Evolutionary conservation across 2,797 vertebrate species (phyloP).

Genomic region (Hydrolagus colliei): DNA sequence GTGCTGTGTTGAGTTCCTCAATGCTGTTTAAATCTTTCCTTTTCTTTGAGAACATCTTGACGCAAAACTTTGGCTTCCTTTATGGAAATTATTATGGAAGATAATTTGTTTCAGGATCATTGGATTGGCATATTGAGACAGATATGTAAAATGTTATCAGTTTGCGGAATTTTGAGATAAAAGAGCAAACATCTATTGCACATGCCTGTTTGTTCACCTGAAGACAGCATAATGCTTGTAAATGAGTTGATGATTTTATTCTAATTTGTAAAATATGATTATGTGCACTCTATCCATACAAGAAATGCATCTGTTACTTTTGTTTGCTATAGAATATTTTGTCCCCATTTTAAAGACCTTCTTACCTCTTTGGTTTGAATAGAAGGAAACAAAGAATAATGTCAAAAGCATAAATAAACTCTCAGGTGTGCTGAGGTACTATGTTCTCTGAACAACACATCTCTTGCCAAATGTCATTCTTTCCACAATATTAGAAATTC

Average conservation of each 20-base stretch:
- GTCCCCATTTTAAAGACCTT: background rate
- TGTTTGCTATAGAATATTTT: too few species aligned
- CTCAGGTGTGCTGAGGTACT: background rate
- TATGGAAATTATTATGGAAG: background rate
- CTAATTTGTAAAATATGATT: background rate
- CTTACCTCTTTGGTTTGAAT: background rate
- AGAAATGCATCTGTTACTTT: background rate
- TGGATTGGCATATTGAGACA: background rate
- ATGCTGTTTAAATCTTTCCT: background rate
- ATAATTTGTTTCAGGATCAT: background rate
- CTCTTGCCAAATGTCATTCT: conserved; percentile 2
- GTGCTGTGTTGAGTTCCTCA: background rate
- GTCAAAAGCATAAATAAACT: background rate
- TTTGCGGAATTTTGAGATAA: background rate
- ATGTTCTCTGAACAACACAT: background rate
- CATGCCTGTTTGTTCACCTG: background rate
- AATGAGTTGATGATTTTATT: background rate
- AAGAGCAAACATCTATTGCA: background rate
- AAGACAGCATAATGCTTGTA: background rate
- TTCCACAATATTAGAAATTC: background rate
- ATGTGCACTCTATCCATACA: background rate
- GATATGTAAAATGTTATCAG: background rate
- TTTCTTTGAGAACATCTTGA: background rate
- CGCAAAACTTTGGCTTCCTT: background rate
- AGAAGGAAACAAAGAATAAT: background rate